Evolutionary conservation across 1,140 invertebrate species (phyloP), one percentile per base, ranked within the genome.

Genomic region (Brachionus manjavacas): DNA sequence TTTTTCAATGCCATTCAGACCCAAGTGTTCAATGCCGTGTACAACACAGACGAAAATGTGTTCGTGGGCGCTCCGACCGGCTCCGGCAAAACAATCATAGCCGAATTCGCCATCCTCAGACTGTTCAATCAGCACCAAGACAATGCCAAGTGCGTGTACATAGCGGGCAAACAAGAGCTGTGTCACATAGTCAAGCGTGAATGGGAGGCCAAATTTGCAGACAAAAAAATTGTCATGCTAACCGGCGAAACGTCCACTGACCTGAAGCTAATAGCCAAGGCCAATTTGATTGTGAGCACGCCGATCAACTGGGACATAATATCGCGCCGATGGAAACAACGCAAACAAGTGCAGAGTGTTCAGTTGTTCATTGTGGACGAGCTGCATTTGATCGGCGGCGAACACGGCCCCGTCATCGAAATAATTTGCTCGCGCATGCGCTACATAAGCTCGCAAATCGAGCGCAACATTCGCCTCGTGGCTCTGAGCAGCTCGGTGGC

Each of bases 1-100:
- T 95, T 97, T 88, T 99, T 99, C 89, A 99, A 99, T 91, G 96
- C 97, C 0, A 98, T 99, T 85, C 98, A 99, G 89, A 99, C 98
- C 0, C 98, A 99, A 88, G 97, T 99, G 4, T 99, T 99, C 88
- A 99, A 99, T 89, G 94, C 97, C 0, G 93, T 99, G 0, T 99
- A 99, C 89, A 99, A 99, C 90, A 95, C 94, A 14, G 96, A 99
- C 89, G 98, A 99, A 87, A 99, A 99, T 90, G 95, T 99, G 1
- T 98, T 99, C 89, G 93, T 99, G 84, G 97, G 96, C 7, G 97
- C 98, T 0, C 97, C 98, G 1, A 95, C 96, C 12, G 97, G 97
- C 0, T 96, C 95, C 87, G 96, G 97, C 0, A 99, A 99, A 90
- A 97, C 96, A 0, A 94, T 96, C 1, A 95, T 97, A 84, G 97